phyloP scores from a whole-genome alignment of 2,113 vertebrate species.

The Hyaena hyaena region DNA sequence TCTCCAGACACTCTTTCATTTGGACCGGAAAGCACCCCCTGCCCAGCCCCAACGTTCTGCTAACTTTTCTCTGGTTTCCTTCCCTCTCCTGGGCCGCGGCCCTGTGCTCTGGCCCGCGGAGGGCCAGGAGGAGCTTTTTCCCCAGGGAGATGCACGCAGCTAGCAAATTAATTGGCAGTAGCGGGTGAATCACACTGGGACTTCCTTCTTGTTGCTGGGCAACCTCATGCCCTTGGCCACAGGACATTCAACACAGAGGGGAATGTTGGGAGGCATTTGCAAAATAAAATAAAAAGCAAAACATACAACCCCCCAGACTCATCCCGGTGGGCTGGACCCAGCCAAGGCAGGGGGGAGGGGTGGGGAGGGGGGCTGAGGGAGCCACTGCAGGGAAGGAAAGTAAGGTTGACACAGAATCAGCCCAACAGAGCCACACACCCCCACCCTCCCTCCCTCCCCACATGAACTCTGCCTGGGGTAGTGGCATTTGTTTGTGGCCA shows the following conservation, averaged over 20 bases:
- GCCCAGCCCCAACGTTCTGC: not conserved
- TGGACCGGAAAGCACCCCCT: not conserved
- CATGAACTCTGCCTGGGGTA: not conserved
- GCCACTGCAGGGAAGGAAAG: not conserved
- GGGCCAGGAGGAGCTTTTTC: conserved; percentile 5
- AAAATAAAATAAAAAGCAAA: conserved; percentile 72
- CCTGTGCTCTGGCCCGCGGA: not conserved
- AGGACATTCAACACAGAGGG: conserved; percentile 70
- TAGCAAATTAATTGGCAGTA: conserved; percentile 65
- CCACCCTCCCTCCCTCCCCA: not conserved
- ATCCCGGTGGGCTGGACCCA: not conserved
- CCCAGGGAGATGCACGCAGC: conserved; percentile 58
- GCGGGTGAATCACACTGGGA: conserved; percentile 63
- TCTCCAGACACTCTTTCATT: not conserved
- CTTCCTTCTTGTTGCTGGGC: conserved; percentile 80
- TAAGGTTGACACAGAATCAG: not conserved
- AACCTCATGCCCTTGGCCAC: conserved; percentile 77
- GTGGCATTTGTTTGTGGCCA: not conserved
- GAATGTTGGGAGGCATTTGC: conserved; percentile 55
- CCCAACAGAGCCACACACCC: not conserved
- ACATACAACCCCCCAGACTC: not conserved
- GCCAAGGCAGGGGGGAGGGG: not conserved
- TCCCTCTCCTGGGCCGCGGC: not conserved
- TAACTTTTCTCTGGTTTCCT: not conserved
- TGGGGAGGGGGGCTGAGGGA: fast-evolving